These are phyloP conservation scores for Phalacrocorax pelagicus DNA, from an alignment of 2,113 vertebrate genomes.

Conservation along the genomic window DNA sequence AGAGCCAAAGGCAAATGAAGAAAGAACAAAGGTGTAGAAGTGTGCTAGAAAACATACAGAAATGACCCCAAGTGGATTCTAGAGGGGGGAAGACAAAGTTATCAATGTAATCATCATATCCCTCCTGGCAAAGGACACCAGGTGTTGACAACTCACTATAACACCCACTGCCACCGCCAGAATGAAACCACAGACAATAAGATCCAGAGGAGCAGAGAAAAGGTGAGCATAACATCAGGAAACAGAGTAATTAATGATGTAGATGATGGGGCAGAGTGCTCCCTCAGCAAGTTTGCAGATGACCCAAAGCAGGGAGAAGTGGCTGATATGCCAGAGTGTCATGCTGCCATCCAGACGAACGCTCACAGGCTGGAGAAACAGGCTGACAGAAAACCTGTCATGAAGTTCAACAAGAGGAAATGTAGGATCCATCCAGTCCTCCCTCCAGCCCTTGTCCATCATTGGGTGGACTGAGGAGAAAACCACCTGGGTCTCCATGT, in stretches of 20 bases:
- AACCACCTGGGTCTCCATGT: neutral
- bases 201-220: neutral
- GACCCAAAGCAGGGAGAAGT: neutral
- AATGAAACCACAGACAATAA: neutral
- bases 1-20: neutral
- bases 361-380: neutral
- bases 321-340: neutral
- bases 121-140: neutral
- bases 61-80: neutral
- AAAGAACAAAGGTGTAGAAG: neutral
- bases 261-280: neutral
- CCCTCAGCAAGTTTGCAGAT: neutral
- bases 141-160: fast-evolving
- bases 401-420: neutral
- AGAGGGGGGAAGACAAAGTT: neutral
- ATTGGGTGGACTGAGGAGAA: neutral
- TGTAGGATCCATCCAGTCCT: neutral
- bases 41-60: neutral
- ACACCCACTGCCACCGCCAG: neutral
- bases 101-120: neutral
- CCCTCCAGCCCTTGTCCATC: neutral
- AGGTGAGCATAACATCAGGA: neutral
- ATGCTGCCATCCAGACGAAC: neutral
- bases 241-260: neutral
- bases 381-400: neutral